Conservation (phyloP, 1,140 invertebrate genomes). For the Vollenhovia emeryi region DNA sequence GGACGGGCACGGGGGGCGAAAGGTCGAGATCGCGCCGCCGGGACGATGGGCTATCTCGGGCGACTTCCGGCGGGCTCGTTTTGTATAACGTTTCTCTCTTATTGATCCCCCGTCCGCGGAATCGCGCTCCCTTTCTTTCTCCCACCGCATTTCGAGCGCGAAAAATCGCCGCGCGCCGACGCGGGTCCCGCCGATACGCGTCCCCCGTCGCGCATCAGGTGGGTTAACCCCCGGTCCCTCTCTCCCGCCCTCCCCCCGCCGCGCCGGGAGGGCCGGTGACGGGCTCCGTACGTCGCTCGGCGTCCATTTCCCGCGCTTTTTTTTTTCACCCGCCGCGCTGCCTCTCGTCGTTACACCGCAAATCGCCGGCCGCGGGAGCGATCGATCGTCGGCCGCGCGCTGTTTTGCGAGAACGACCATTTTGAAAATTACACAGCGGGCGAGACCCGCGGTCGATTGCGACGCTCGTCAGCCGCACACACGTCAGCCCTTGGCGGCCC, state of each 20-base stretch:
- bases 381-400: slow-evolving; percentile 24
- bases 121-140: slow-evolving; percentile 55
- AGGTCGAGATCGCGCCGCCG: slow-evolving; percentile 53
- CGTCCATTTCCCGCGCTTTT: slow-evolving; percentile 63
- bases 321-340: not conserved
- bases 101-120: slow-evolving; percentile 77
- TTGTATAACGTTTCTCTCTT: slow-evolving; percentile 79
- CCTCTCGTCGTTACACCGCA: slow-evolving; percentile 22
- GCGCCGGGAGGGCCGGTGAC: not conserved
- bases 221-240: no score
- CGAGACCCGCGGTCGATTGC: slow-evolving; percentile 25
- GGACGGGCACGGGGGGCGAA: not conserved
- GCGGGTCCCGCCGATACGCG: slow-evolving; percentile 63
- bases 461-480: not conserved
- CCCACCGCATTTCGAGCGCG: slow-evolving; percentile 61
- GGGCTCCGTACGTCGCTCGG: not conserved
- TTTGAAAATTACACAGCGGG: slow-evolving; percentile 44
- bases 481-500: not conserved
- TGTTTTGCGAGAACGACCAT: slow-evolving; percentile 43
- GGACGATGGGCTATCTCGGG: slow-evolving; percentile 75
- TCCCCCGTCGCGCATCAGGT: slow-evolving; percentile 52
- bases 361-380: not conserved
- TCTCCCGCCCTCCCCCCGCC: not conserved
- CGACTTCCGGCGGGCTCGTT: slow-evolving; percentile 77
- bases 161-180: slow-evolving; percentile 75